Evolutionary conservation across 92 coral and sea anemone species (phyloP), one percentile per base, ranked within the genome.

Genomic region (Umimayanthus kanabou): DNA sequence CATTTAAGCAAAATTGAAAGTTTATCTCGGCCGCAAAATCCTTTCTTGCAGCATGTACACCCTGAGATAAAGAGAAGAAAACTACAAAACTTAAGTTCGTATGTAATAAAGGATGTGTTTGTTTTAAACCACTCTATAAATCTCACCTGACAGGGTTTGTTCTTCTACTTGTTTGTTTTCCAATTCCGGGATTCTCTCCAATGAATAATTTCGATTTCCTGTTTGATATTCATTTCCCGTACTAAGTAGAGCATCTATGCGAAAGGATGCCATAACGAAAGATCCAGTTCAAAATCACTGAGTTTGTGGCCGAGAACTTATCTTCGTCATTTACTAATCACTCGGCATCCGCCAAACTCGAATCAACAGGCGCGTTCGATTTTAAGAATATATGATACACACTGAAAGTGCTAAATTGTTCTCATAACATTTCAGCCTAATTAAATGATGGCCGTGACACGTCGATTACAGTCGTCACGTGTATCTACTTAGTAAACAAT

Each of bases 401-500:
- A 40, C 58, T 13, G 53, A 61, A 61, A 61, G 69, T 61, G 69
- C 77, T 83, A 83, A 83, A 83, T 69, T 70, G 87, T 83, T 83
- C 77, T 83, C 87, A 83, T 83, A 83, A 70, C 87, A 69, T 83
- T 83, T 69, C 58, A 70, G 67, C 43, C 25, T 83, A 83, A 83
- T 83, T 83, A 43, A 83, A 83, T 70, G 71, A 83, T 83, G 61
- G 87, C 64, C 64, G 74, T 83, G 87, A 83, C 87, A 70, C 70
- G 76, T 83, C 61, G 78, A 83, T 70, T 83, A 83, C 87, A 26
- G 79, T 11, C 2, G 77, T 83, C 87, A 83, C 87, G 87, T 83
- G 87, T 70, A 45, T 42, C 77, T 83, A 70, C 87, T 83, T 83
- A 83, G 47, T 70, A 83, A 45, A 71, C 87, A 83, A 83, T 83